Percentiles rank a stretch among this genome's conserved stretches.
Conservation (phyloP, 1,140 invertebrate genomes). For the Papilio polyxenes region DNA sequence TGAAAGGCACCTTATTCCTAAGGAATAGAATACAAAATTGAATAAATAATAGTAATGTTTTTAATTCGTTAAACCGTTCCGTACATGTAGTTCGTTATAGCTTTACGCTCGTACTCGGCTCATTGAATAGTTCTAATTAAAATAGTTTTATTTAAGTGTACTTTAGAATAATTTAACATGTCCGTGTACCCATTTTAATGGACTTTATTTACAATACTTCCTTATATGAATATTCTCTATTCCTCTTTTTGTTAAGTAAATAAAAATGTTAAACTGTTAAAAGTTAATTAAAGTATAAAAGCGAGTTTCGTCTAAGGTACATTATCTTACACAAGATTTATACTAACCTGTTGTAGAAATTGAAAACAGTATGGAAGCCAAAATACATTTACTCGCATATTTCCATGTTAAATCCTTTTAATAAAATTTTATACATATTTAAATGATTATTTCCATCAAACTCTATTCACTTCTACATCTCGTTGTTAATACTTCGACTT, state of each 20-base stretch:
- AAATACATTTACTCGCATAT: too few species aligned
- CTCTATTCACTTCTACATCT: too few species aligned
- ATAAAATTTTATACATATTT: too few species aligned
- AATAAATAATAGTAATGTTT: background rate
- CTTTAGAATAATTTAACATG: constrained; percentile 17
- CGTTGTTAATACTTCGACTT: too few species aligned
- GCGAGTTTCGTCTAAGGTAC: too few species aligned
- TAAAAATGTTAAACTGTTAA: background rate
- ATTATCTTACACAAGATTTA: background rate
- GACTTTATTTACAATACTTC: constrained; percentile 20
- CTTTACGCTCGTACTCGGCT: constrained; percentile 16
- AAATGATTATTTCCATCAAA: too few species aligned
- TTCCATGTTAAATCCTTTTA: too few species aligned
- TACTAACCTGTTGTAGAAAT: background rate
- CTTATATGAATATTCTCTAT: background rate
- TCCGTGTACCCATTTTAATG: constrained; percentile 4
- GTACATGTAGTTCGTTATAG: constrained; percentile 32
- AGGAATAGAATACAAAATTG: background rate
- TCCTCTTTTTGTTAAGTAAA: background rate
- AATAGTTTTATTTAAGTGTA: constrained; percentile 34
- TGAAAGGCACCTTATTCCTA: background rate
- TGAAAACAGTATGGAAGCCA: too few species aligned
- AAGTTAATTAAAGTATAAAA: background rate
- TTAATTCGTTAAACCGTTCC: constrained; percentile 37
- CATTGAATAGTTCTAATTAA: constrained; percentile 35